Evolutionary conservation across 2,888 invertebrate genomes (phyloP).

Genomic region (Nemoura dubitans): DNA sequence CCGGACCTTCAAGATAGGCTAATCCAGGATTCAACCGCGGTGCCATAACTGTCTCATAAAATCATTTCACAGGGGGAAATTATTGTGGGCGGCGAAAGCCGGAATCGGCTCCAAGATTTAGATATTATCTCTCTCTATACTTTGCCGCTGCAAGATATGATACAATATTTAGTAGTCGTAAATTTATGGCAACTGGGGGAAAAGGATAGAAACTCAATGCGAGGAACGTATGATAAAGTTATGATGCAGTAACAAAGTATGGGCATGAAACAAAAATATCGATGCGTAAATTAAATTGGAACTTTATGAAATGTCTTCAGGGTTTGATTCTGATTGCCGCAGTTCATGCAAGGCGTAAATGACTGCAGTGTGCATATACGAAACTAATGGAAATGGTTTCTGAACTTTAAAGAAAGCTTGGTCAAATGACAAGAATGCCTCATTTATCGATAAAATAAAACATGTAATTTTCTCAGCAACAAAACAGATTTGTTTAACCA

Average conservation of each 20-base stretch:
- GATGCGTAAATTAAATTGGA: too few relatives aligned
- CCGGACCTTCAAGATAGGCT: background rate
- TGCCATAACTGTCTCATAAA: slow-evolving; percentile 7
- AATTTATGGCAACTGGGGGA: background rate
- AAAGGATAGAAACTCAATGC: background rate
- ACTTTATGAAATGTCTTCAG: too few relatives aligned
- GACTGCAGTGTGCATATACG: too few relatives aligned
- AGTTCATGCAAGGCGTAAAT: too few relatives aligned
- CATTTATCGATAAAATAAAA: too few relatives aligned
- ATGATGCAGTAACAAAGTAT: background rate
- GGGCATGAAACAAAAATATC: background rate
- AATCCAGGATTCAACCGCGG: background rate
- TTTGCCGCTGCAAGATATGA: background rate
- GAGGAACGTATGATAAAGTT: background rate
- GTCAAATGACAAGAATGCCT: too few relatives aligned
- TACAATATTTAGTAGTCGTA: background rate
- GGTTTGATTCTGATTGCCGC: too few relatives aligned
- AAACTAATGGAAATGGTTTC: too few relatives aligned
- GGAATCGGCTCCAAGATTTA: background rate
- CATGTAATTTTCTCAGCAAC: too few relatives aligned
- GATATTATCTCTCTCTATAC: slow-evolving; percentile 2
- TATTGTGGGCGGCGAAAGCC: slow-evolving; percentile 5
- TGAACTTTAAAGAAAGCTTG: too few relatives aligned
- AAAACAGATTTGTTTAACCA: too few relatives aligned
- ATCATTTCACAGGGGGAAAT: background rate